Evolutionary conservation across 2,797 vertebrate species (phyloP), one percentile per base, ranked within the genome.

Genomic region (Garrulus glandarius): DNA sequence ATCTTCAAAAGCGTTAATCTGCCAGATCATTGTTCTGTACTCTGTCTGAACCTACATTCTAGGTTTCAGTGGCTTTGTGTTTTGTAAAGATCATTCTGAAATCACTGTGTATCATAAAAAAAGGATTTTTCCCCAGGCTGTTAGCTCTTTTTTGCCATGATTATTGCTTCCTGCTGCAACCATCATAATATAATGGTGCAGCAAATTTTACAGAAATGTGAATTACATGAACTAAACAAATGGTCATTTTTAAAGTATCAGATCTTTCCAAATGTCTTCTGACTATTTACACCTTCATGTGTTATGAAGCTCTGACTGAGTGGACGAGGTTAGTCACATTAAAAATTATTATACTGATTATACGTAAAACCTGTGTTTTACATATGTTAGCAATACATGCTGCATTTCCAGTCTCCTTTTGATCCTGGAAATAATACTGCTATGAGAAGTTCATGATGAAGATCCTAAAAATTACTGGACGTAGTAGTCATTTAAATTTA

Each of bases 111-210:
- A 24, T 71, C 39, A 19, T 61, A 83, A 94, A 68, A 83, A 92
- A 70, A 86, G 19, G 67, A 57, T 74, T 94, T 94, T 85, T 63
- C 39, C 74, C 32, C 3, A 0, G 8, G 46, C 63, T 92, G 49
- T 85, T 95, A 86, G 27, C n/a, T 87, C 78, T 81, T 85, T 79
- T 85, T 93, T 94, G 65, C 53, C 34, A 9, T 70, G 55, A 84
- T 65, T 85, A 87, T 94, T 92, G 46, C 75, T 90, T 94, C 60
- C 64, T 94, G 44, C 56, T 92, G 63, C 77, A 96, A 47, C 0
- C 11, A 92, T 90, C 77, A 89, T 22, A 84, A 86, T 79, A 83
- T 80, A 94, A 89, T 0, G 1, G 69, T 77, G 56, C 50, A 50
- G 72, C 52, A 90, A 60, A 84, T 91, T 92, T 82, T 70, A 63